phyloP scores from a whole-genome alignment of 53 echinoderm and acorn worm species.

The Astropecten irregularis region DNA sequence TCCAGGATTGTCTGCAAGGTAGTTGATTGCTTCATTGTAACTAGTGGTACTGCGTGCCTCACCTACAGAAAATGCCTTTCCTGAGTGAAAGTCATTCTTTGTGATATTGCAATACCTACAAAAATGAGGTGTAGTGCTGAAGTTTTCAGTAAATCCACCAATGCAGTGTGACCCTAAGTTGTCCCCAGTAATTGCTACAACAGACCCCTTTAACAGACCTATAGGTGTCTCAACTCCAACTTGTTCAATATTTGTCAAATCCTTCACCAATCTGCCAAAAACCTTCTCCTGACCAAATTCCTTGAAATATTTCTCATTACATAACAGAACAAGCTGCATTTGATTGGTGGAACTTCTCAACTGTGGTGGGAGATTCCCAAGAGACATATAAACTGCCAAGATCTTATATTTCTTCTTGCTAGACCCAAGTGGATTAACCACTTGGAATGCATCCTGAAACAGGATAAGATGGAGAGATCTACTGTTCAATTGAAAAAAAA shows the following conservation, averaged over 20 bases:
- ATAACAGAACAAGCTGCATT: slow-evolving; percentile 65
- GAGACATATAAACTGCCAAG: slow-evolving; percentile 64
- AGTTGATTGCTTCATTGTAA: slow-evolving; percentile 41
- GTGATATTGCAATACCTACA: slow-evolving; percentile 60
- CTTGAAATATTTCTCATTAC: slow-evolving; percentile 51
- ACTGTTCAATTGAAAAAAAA: background rate
- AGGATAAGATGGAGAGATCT: slow-evolving; percentile 50
- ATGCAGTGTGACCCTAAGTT: slow-evolving; percentile 70
- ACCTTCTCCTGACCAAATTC: slow-evolving; percentile 50
- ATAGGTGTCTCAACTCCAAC: slow-evolving; percentile 39
- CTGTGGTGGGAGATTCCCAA: slow-evolving; percentile 60
- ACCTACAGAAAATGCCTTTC: slow-evolving; percentile 46
- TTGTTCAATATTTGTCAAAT: slow-evolving; percentile 60
- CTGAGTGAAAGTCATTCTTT: slow-evolving; percentile 43
- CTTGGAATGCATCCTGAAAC: slow-evolving; percentile 67
- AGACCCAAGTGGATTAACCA: slow-evolving; percentile 68
- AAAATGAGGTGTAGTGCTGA: slow-evolving; percentile 51
- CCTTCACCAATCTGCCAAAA: slow-evolving; percentile 43
- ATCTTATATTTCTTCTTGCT: slow-evolving; percentile 70
- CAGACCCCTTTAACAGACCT: slow-evolving; percentile 41
- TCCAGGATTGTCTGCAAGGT: slow-evolving; percentile 20
- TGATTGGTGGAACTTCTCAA: slow-evolving; percentile 54
- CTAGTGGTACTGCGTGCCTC: slow-evolving; percentile 49
- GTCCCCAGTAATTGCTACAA: slow-evolving; percentile 61
- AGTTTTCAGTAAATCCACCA: slow-evolving; percentile 65